Evolutionary conservation across 2,888 invertebrate species (phyloP), one percentile per base, ranked within the genome.

Genomic region (Venusia cambrica): DNA sequence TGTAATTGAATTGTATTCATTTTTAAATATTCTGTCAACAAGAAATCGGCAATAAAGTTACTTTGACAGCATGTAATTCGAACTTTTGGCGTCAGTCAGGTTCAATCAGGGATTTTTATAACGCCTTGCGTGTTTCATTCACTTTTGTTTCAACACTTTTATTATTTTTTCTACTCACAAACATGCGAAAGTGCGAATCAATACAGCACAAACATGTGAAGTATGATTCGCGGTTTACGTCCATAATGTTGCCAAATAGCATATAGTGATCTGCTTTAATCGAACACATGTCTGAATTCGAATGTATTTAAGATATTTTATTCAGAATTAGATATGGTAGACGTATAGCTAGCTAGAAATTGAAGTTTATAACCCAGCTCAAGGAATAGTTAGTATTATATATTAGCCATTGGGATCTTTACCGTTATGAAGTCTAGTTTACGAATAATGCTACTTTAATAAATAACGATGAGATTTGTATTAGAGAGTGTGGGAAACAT

Each of bases 171-270:
- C n/a, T n/a, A n/a, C n/a, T n/a, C n/a, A n/a, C n/a, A n/a, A 15
- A 30, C 20, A 19, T 19, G 45, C 50, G 39, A 42, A 35, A 39
- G 51, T 48, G 51, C 57, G 47, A 35, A 51, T 45, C 39, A 45
- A 44, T 50, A 47, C 58, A 63, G 77, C 77, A 76, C 77, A 74
- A 76, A 72, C 56, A 52, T 62, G 51, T 51, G 62, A 62, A 64
- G 70, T 68, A 64, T 57, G 54, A 67, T 54, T 69, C 63, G 70
- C 79, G 69, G 61, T 67, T 63, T 68, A 74, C 85, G 85, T 87
- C 85, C 85, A 73, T 65, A 50, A 74, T 75, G 84, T 76, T 87
- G 85, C 85, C 85, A 87, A 87, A 87, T 87, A 85, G 80, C 72
- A 75, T 74, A 62, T 79, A 77, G 67, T 69, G 61, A 65, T 68